These are phyloP conservation scores for Neria commutata DNA, from an alignment of 2,888 invertebrate genomes.

Conservation along the genomic window DNA sequence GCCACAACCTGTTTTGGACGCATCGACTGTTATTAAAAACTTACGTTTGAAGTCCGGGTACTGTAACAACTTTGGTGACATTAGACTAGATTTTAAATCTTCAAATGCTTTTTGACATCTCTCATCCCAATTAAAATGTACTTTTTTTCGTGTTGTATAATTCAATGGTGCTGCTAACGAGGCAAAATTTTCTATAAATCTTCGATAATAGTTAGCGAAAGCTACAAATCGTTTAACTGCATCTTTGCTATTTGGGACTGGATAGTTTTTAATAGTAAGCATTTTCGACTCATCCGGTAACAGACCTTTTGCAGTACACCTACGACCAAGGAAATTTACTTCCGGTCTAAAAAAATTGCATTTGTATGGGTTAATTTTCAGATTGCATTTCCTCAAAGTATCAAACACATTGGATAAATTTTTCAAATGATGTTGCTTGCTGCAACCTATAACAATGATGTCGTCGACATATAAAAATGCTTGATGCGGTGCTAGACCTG, in stretches of 20 bases:
- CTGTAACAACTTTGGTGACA: no score
- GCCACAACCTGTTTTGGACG: constrained; percentile 8
- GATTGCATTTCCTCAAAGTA: constrained; percentile 13
- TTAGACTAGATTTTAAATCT: no score
- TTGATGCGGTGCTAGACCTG: constrained; percentile 24
- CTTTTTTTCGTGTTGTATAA: neutral
- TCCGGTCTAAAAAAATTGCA: constrained; percentile 18
- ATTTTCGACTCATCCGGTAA: constrained; percentile 19
- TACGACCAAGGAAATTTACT: constrained; percentile 21
- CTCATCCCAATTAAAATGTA: no score
- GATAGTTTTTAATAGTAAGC: neutral
- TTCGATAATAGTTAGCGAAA: neutral
- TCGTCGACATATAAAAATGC: constrained; percentile 38
- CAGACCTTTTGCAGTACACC: constrained; percentile 21
- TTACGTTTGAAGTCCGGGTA: no score
- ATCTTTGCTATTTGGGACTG: neutral
- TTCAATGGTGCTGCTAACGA: neutral
- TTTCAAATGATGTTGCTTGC: constrained; percentile 14
- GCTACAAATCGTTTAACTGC: neutral
- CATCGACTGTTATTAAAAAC: neutral
- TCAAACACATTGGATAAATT: neutral
- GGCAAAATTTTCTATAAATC: neutral
- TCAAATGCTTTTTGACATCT: no score
- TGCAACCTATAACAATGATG: constrained; percentile 27
- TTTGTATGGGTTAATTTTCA: neutral